Base-by-base conservation (phyloP, 1,140 invertebrate species). In the Holotrichia oblita region DNA sequence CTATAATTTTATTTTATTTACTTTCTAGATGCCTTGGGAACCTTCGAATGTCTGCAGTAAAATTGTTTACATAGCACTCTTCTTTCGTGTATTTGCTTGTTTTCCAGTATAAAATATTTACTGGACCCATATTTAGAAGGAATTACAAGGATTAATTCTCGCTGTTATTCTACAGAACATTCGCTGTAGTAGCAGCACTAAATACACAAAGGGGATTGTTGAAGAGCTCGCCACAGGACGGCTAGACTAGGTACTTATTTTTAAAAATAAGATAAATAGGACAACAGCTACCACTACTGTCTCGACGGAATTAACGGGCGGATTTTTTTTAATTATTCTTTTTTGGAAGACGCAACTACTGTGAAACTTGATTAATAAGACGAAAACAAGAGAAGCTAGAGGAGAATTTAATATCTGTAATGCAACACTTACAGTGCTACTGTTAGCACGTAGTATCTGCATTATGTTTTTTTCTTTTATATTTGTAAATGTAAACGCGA, bases 391-490 rank as follows among this genome's bases (percentile, higher is more conserved):
- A 55, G 27, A 55, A 0, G 7, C 48, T 55, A 17, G 48, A 6
- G 48, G 48, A 55, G n/a, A 55, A 55, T 55, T 55, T 55, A 55
- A 55, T 17, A 55, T 55, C 48, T 55, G 9, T 55, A 55, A 55
- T 55, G 48, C 48, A 55, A 55, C 14, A 17, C 48, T n/a, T 55
- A 17, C 48, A 6, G 48, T 17, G n/a, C 17, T 55, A 17, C 48
- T 6, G 14, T 6, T 17, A 17, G 14, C 48, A 17, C 12, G n/a
- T 55, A n/a, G 14, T 55, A 17, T 55, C 14, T 55, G 48, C 12
- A 55, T 55, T 55, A 17, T 55, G 14, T 34, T n/a, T 2, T 17
- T 17, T 55, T 55, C n/a, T 14, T 55, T 17, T 17, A 55, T 55
- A 55, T 55, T 17, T 55, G 48, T 6, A 55, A 12, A 12, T 12